Evolutionary conservation across 2,113 vertebrate genomes (phyloP).

Genomic region (Archocentrus centrarchus): DNA sequence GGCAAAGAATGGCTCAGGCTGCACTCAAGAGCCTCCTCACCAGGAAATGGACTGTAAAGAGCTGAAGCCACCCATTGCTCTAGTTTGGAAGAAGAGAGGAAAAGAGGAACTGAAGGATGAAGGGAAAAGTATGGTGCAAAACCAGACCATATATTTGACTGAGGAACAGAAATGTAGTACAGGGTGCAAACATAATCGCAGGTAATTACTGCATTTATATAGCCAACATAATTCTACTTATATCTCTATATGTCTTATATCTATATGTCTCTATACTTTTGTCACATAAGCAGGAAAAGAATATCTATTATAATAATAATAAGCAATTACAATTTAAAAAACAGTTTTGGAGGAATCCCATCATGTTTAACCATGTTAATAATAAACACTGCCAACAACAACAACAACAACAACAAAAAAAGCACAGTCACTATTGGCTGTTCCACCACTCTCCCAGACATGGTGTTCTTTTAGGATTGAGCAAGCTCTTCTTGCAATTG

Average conservation of each 20-base stretch:
- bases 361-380: neutral
- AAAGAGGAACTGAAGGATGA: conserved; percentile 26
- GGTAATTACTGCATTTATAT: conserved; percentile 31
- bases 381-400: neutral
- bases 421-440: neutral
- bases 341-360: neutral
- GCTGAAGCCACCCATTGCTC: conserved; percentile 42
- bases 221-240: neutral
- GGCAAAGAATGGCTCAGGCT: conserved; percentile 73
- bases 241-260: neutral
- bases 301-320: neutral
- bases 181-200: conserved; percentile 39
- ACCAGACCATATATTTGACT: neutral
- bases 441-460: neutral
- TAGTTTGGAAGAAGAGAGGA: conserved; percentile 36
- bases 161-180: too few relatives aligned
- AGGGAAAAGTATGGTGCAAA: conserved; percentile 33
- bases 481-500: neutral
- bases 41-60: conserved; percentile 75
- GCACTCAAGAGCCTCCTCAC: conserved; percentile 73
- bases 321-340: neutral
- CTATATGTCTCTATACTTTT: neutral
- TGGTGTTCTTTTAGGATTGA: neutral
- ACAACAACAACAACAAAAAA: neutral
- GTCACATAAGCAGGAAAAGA: neutral